A percentile compares a stretch with the other conserved stretches of the same genome.
phyloP scores from a whole-genome alignment of 2,797 vertebrate genomes.

The Anguilla pacifica region DNA sequence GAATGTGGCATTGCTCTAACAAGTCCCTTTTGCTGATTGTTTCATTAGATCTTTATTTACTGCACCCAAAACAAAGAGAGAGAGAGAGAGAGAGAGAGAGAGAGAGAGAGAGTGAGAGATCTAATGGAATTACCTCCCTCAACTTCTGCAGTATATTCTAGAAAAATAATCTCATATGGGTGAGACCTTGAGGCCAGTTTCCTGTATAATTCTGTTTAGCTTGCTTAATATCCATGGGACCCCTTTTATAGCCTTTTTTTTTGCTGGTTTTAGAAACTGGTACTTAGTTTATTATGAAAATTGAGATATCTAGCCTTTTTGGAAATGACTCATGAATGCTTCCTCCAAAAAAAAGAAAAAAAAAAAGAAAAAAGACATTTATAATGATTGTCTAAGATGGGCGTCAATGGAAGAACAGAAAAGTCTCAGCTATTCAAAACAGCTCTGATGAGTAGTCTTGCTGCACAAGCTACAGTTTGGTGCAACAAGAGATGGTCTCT shows the following conservation, averaged over 20 bases:
- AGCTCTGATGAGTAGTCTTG: background rate
- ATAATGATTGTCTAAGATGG: background rate
- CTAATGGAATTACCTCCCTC: too few species aligned
- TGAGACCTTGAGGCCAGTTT: constrained; percentile 4
- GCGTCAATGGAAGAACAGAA: background rate
- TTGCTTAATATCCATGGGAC: background rate
- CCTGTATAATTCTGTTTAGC: background rate
- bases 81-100: too few species aligned
- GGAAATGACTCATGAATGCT: background rate
- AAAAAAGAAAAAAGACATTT: background rate
- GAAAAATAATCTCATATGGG: background rate
- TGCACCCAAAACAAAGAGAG: background rate
- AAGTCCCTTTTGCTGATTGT: constrained; percentile 41
- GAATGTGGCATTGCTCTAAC: constrained; percentile 51
- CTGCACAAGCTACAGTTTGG: background rate
- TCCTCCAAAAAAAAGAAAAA: constrained; percentile 4
- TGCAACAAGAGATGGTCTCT: background rate
- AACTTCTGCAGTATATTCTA: background rate
- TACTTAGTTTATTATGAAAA: background rate
- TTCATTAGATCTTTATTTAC: constrained; percentile 61
- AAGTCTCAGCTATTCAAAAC: background rate
- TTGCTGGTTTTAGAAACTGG: background rate
- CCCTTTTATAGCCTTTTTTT: background rate
- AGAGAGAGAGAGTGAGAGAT: background rate
- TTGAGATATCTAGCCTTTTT: background rate